A percentile compares a stretch with the other conserved stretches of the same genome.
These are phyloP conservation scores for Athalia cordata DNA, from an alignment of 2,888 invertebrate species.

Conservation along the genomic window DNA sequence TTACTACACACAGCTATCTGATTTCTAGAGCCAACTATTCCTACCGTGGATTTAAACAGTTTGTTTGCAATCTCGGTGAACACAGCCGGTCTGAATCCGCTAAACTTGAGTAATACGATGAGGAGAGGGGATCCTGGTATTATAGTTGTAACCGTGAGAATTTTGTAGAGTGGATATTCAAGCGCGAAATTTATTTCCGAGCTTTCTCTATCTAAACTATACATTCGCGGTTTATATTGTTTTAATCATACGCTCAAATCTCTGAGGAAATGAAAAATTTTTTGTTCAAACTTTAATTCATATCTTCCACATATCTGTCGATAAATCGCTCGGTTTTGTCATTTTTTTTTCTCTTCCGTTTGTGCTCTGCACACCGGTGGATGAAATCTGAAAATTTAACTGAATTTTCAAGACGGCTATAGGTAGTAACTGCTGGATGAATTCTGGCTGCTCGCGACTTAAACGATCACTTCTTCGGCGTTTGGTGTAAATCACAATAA, in stretches of 20 bases:
- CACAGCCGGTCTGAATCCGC: conserved; percentile 51
- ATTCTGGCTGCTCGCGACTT: conserved; percentile 11
- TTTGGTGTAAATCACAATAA: conserved; percentile 42
- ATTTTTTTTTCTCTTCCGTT: no score
- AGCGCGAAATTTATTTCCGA: no score
- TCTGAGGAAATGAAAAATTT: no score
- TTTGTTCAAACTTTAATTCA: no score
- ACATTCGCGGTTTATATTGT: no score
- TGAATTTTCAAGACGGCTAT: background rate
- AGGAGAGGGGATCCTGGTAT: conserved; percentile 48
- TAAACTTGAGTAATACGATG: conserved; percentile 63
- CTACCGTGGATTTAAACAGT: conserved; percentile 66
- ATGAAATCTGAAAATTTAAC: background rate
- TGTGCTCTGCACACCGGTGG: background rate
- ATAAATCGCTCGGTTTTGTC: no score
- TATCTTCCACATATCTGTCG: no score
- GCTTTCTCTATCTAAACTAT: no score
- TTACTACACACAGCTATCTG: no score
- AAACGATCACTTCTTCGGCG: conserved; percentile 32
- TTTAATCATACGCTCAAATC: no score
- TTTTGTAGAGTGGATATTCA: no score
- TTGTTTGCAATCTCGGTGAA: conserved; percentile 57
- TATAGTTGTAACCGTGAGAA: no score
- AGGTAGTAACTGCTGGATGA: background rate
- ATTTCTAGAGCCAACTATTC: conserved; percentile 51